Evolutionary conservation across 2,888 invertebrate species (phyloP).

Genomic region (Nyleta sp.): DNA sequence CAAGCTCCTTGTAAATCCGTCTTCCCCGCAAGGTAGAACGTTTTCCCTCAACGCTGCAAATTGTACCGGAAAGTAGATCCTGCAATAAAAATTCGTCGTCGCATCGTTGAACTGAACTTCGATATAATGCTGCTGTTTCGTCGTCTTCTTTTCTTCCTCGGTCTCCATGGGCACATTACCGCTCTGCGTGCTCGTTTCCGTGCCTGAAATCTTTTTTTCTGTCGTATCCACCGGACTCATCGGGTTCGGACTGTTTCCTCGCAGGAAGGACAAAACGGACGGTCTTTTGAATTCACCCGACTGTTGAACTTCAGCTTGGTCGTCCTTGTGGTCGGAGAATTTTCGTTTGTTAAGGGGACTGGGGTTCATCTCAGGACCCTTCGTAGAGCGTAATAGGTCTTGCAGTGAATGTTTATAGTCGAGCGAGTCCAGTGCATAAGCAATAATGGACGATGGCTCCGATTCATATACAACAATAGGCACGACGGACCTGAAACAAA

Average conservation of each 20-base stretch:
- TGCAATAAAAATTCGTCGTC: slow-evolving; percentile 93
- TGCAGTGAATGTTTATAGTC: slow-evolving; percentile 88
- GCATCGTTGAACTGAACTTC: slow-evolving; percentile 86
- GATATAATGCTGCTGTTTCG: slow-evolving; percentile 82
- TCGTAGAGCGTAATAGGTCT: slow-evolving; percentile 79
- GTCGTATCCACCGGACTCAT: slow-evolving; percentile 75
- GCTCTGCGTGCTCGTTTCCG: slow-evolving; percentile 58
- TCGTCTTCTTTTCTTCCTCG: slow-evolving; percentile 77
- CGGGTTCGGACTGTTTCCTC: slow-evolving; percentile 78
- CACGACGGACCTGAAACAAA: slow-evolving; percentile 79
- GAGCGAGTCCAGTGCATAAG: slow-evolving; percentile 89
- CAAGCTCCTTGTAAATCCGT: slow-evolving; percentile 92
- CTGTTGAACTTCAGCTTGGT: slow-evolving; percentile 71
- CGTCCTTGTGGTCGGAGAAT: slow-evolving; percentile 81
- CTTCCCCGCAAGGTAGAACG: slow-evolving; percentile 86
- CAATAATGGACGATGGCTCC: slow-evolving; percentile 93
- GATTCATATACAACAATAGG: slow-evolving; percentile 90
- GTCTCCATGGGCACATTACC: slow-evolving; percentile 62
- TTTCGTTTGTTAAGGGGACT: slow-evolving; percentile 84
- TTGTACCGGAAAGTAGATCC: slow-evolving; percentile 95
- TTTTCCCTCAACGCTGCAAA: slow-evolving; percentile 91
- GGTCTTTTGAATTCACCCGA: slow-evolving; percentile 77
- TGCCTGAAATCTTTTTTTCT: slow-evolving; percentile 70
- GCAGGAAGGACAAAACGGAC: slow-evolving; percentile 78
- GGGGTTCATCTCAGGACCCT: slow-evolving; percentile 80